Percentiles rank a stretch among this genome's conserved stretches.
Conservation (phyloP, 2,113 vertebrate genomes). For the Pao palembangensis region DNA sequence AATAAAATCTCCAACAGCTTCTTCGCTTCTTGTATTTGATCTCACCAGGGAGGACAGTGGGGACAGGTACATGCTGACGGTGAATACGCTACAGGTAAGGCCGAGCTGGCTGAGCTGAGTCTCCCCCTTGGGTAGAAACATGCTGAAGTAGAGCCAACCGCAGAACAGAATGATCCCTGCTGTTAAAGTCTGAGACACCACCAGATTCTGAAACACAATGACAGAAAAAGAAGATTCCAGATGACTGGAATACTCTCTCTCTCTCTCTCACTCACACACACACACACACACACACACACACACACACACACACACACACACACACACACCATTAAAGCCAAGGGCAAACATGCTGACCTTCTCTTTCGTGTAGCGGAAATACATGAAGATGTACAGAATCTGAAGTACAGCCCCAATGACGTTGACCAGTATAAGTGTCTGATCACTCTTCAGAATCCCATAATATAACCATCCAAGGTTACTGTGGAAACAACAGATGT, state of each 20-base stretch:
- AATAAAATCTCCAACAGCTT: too few relatives aligned
- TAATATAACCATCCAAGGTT: constrained; percentile 93
- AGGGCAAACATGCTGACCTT: constrained; percentile 72
- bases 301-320: neutral
- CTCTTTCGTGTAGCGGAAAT: constrained; percentile 78
- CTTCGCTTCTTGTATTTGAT: neutral
- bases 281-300: neutral
- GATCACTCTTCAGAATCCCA: constrained; percentile 81
- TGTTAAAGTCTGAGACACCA: constrained; percentile 62
- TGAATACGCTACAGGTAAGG: constrained; percentile 87
- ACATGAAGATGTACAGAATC: constrained; percentile 81
- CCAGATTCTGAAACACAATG: constrained; percentile 60
- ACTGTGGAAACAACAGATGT: constrained; percentile 63
- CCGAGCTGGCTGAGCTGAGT: constrained; percentile 79
- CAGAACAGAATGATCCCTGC: constrained; percentile 66
- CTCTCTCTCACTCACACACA: too few relatives aligned
- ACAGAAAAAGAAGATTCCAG: neutral
- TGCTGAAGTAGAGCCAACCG: constrained; percentile 80
- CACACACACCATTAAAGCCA: neutral
- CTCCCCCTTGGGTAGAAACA: constrained; percentile 55
- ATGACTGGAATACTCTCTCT: neutral
- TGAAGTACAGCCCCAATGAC: constrained; percentile 82
- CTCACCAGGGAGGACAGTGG: constrained; percentile 85
- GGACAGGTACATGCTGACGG: constrained; percentile 93
- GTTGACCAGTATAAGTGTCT: constrained; percentile 82